Evolutionary conservation across 2,113 vertebrate genomes (phyloP).

Genomic region (Cheilinus undulatus): DNA sequence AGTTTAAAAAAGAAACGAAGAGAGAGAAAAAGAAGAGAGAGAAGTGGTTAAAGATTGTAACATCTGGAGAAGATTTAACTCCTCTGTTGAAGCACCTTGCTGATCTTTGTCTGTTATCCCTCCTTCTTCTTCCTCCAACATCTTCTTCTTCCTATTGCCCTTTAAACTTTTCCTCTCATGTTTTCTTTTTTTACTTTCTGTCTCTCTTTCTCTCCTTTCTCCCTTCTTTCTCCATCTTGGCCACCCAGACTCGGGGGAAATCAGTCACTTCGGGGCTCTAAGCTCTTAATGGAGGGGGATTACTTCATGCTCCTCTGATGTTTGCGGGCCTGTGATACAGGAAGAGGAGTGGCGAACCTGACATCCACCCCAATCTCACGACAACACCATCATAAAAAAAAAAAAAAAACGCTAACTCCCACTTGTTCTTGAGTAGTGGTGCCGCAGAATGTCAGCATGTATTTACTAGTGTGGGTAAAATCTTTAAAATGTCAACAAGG

Average conservation of each 20-base stretch:
- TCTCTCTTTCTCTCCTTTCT: neutral
- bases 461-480: constrained; percentile 29
- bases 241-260: constrained; percentile 66
- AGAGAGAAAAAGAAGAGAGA: neutral
- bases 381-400: constrained; percentile 33
- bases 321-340: constrained; percentile 53
- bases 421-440: constrained; percentile 13
- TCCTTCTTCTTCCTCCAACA: neutral
- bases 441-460: constrained; percentile 14
- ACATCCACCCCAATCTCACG: constrained; percentile 51
- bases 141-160: neutral
- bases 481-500: constrained; percentile 7
- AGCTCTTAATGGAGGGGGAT: constrained; percentile 73
- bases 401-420: constrained; percentile 28
- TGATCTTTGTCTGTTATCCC: constrained; percentile 18
- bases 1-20: constrained; percentile 10
- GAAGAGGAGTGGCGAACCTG: constrained; percentile 63
- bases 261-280: constrained; percentile 54
- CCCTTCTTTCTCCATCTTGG: constrained; percentile 9
- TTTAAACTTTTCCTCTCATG: neutral
- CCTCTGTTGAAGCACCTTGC: constrained; percentile 51
- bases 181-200: neutral
- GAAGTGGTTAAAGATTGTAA: constrained; percentile 42
- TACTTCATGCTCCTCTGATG: constrained; percentile 55
- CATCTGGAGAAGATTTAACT: constrained; percentile 63